Evolutionary conservation across 1,140 invertebrate genomes (phyloP), one percentile per base, ranked within the genome.

Genomic region (Drosophila nebulosa): DNA sequence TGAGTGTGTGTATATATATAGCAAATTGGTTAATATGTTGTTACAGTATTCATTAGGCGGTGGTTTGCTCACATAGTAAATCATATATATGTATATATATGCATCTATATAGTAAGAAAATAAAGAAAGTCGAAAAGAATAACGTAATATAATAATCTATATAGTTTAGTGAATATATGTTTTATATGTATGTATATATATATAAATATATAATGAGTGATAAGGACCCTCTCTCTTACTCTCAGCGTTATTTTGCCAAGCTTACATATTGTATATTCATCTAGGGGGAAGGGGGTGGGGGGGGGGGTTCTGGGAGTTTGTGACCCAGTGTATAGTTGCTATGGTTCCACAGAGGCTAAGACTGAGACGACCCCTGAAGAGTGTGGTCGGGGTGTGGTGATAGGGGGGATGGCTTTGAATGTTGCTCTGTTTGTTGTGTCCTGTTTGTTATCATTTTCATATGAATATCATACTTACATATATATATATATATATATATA

Each of bases 11-110:
- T 27, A 27, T n/a, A n/a, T n/a, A 21, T 16, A 42, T 42, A 42
- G 16, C 39, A 42, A 42, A 42, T 42, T 42, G 16, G 1, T 18
- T 42, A 42, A 18, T 18, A 42, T 46, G 4, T 46, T 39, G 6
- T 46, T 59, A 59, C 57, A 59, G 57, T 59, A 59, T 59, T 59
- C 57, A 46, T 24, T 58, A 58, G 56, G 56, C 56, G 56, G 56
- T 58, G 56, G 56, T 58, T 58, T 58, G 56, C 56, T 58, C 56
- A 58, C 35, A 58, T 58, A 36, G n/a, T 16, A n/a, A n/a, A n/a
- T n/a, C n/a, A n/a, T n/a, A n/a, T n/a, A n/a, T n/a, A n/a, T 39
- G 7, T 16, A 36, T 16, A 39, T 16, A 16, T 39, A 42, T 18
- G 7, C 7, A 39, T 36, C 1, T 42, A 42, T 42, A 46, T 21